A percentile compares a stretch with the other conserved stretches of the same genome.
phyloP scores from a whole-genome alignment of 2,888 invertebrate species.

The Ormia ochracea region DNA sequence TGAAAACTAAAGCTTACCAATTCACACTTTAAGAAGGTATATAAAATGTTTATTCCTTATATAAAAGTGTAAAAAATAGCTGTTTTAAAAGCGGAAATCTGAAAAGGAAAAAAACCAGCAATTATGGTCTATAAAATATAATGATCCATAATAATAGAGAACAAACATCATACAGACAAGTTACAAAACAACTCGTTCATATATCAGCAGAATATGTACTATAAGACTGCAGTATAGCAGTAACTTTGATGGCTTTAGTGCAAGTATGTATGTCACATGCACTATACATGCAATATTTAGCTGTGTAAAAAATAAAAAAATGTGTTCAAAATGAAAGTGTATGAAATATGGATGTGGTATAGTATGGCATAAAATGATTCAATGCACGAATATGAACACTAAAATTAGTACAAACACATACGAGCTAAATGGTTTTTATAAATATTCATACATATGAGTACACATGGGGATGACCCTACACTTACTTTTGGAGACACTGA shows the following conservation, averaged over 20 bases:
- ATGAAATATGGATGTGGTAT: background rate
- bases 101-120: conserved; percentile 64
- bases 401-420: conserved; percentile 1
- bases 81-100: conserved; percentile 1
- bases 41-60: no score
- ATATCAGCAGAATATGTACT: background rate
- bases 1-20: background rate
- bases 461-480: no score
- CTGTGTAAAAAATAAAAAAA: background rate
- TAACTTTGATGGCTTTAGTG: background rate
- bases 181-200: background rate
- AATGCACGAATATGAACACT: conserved; percentile 39
- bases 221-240: conserved; percentile 34
- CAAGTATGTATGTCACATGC: conserved; percentile 60
- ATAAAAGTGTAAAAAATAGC: no score
- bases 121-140: conserved; percentile 76
- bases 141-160: conserved; percentile 77
- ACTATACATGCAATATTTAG: conserved; percentile 25
- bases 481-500: no score
- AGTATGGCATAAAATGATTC: conserved; percentile 6
- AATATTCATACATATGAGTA: conserved; percentile 37
- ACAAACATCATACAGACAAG: conserved; percentile 48
- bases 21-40: conserved; percentile 7
- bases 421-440: conserved; percentile 8
- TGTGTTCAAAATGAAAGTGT: background rate